phyloP scores from a whole-genome alignment of 2,113 vertebrate species.

The Serinus canaria region DNA sequence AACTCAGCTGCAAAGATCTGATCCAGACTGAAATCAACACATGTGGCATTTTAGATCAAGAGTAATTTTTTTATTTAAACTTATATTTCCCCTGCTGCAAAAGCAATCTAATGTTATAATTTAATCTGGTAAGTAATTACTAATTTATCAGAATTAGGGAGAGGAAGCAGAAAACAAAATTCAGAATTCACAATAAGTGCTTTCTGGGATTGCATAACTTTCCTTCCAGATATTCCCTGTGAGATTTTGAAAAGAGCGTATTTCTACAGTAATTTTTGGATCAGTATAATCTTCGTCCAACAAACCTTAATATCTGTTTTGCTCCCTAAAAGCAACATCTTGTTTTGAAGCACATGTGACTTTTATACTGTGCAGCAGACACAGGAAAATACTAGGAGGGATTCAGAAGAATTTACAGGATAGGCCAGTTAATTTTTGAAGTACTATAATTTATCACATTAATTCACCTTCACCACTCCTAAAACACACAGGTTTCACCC shows the following conservation, averaged over 20 bases:
- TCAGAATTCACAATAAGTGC: not conserved
- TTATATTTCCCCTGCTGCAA: not conserved
- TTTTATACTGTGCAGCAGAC: not conserved
- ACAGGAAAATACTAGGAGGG: not conserved
- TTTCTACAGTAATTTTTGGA: not conserved
- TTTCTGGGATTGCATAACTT: not conserved
- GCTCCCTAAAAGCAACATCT: not conserved
- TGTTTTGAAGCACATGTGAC: not conserved
- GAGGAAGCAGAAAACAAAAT: not conserved
- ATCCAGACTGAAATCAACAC: conserved; percentile 30
- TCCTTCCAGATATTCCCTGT: not conserved
- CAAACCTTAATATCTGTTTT: not conserved
- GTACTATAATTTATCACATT: not conserved
- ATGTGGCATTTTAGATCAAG: not conserved
- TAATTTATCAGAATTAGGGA: not conserved
- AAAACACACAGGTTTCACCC: not conserved
- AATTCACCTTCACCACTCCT: not conserved
- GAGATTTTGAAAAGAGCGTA: not conserved
- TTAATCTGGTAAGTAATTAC: not conserved
- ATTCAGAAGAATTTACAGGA: not conserved
- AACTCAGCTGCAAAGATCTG: conserved; percentile 21
- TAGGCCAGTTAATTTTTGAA: not conserved
- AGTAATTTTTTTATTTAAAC: not conserved
- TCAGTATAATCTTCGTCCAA: not conserved
- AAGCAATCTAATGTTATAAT: not conserved